These are phyloP conservation scores for Xylocopa sonorina DNA, from an alignment of 1,140 invertebrate species.

Conservation along the genomic window DNA sequence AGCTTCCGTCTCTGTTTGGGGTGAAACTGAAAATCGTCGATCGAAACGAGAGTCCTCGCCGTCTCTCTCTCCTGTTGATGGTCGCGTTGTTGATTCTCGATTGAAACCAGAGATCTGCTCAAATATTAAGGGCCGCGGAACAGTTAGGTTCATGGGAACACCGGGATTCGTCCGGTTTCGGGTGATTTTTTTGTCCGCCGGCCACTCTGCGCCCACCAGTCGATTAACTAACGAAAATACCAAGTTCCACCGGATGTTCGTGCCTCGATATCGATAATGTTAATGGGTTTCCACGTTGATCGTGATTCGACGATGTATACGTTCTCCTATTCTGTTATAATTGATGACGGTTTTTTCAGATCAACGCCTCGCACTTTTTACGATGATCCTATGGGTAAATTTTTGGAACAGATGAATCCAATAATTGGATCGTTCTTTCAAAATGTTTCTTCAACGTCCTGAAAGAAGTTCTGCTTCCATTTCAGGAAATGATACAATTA, in stretches of 20 bases:
- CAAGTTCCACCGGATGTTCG: constrained; percentile 5
- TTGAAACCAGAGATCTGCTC: constrained; percentile 81
- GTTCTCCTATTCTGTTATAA: too few relatives aligned
- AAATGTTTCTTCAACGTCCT: too few relatives aligned
- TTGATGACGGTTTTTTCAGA: too few relatives aligned
- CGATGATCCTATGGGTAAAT: too few relatives aligned
- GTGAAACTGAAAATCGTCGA: constrained; percentile 33
- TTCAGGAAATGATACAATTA: too few relatives aligned
- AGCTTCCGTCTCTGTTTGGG: neutral
- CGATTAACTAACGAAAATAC: constrained; percentile 40
- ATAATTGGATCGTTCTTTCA: too few relatives aligned
- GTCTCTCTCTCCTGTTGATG: constrained; percentile 16
- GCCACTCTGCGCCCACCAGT: neutral
- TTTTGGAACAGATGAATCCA: too few relatives aligned
- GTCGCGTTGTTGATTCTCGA: constrained; percentile 78
- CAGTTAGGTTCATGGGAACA: constrained; percentile 79
- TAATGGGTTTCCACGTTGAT: neutral
- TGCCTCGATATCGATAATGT: neutral
- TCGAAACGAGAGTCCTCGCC: neutral
- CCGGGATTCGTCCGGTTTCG: constrained; percentile 52
- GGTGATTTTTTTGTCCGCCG: constrained; percentile 42
- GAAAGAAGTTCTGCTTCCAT: too few relatives aligned
- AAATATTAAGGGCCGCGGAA: constrained; percentile 76
- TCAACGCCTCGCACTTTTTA: too few relatives aligned
- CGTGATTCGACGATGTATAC: neutral